Evolutionary conservation across 1,140 invertebrate genomes (phyloP).

Genomic region (Macrobrachium nipponense): DNA sequence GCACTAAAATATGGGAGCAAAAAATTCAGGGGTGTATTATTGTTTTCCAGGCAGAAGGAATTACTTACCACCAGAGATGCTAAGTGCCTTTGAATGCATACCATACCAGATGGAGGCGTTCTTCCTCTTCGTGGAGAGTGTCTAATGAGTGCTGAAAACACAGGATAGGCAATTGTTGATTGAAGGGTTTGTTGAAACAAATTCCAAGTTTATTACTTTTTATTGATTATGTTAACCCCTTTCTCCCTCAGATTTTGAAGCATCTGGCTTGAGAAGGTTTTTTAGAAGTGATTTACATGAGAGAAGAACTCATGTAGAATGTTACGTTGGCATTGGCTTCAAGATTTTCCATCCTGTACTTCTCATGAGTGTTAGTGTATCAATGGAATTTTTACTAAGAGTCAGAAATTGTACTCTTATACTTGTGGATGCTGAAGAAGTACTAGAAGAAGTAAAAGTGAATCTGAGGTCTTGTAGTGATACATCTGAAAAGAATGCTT

Average conservation of each 20-base stretch:
- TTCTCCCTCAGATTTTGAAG: constrained; percentile 27
- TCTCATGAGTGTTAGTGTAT: constrained; percentile 23
- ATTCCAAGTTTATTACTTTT: too few species aligned
- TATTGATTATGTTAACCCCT: too few species aligned
- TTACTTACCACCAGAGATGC: too few species aligned
- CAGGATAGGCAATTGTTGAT: too few species aligned
- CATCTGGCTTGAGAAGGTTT: neutral
- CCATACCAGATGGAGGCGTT: too few species aligned
- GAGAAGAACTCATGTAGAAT: neutral
- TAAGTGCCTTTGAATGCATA: too few species aligned
- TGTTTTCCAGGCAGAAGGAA: too few species aligned
- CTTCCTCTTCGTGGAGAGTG: too few species aligned
- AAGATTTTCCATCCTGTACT: constrained; percentile 43
- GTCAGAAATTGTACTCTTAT: neutral
- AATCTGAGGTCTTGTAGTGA: neutral
- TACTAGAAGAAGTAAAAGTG: constrained; percentile 18
- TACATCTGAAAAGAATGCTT: neutral
- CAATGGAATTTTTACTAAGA: neutral
- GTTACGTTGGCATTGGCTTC: constrained; percentile 32
- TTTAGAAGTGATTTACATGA: constrained; percentile 12
- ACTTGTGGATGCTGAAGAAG: constrained; percentile 32
- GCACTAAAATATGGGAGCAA: too few species aligned
- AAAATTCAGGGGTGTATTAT: too few species aligned
- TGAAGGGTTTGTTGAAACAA: too few species aligned
- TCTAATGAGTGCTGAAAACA: too few species aligned